These are phyloP conservation scores for Trissoscelio sp. DNA, from an alignment of 2,888 invertebrate genomes.

Conservation along the genomic window DNA sequence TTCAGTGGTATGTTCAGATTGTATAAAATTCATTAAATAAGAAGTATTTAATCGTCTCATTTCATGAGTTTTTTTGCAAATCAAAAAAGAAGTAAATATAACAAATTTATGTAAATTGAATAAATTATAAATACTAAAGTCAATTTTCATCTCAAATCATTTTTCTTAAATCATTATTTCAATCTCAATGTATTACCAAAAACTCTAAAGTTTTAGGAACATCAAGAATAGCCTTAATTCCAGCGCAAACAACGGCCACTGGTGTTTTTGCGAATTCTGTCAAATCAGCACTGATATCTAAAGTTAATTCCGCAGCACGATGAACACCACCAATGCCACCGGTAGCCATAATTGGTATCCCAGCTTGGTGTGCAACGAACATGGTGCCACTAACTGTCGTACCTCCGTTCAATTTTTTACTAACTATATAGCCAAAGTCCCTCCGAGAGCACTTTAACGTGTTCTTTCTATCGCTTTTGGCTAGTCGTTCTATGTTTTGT, in stretches of 20 bases:
- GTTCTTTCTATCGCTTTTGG: slow-evolving; percentile 83
- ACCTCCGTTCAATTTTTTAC: slow-evolving; percentile 91
- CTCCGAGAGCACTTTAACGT: slow-evolving; percentile 94
- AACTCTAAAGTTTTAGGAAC: slow-evolving; percentile 97
- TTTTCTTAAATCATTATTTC: not conserved
- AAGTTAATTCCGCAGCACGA: slow-evolving; percentile 91
- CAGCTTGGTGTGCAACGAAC: slow-evolving; percentile 91
- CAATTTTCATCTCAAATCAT: too few relatives aligned
- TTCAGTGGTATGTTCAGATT: too few relatives aligned
- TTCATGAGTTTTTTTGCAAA: too few relatives aligned
- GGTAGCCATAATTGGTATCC: slow-evolving; percentile 96
- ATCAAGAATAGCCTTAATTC: slow-evolving; percentile 98
- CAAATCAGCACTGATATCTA: slow-evolving; percentile 98
- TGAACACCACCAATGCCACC: slow-evolving; percentile 98
- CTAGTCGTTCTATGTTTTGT: slow-evolving; percentile 87
- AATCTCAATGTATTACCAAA: slow-evolving; percentile 86
- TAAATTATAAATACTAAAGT: too few relatives aligned
- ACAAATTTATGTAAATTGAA: too few relatives aligned
- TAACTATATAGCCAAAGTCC: slow-evolving; percentile 91
- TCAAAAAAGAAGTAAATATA: too few relatives aligned
- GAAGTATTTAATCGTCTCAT: too few relatives aligned
- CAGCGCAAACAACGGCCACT: slow-evolving; percentile 96
- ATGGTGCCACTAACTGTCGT: slow-evolving; percentile 99
- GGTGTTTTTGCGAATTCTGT: slow-evolving; percentile 94
- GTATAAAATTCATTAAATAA: too few relatives aligned